Evolutionary conservation across 2,113 vertebrate species (phyloP), one percentile per base, ranked within the genome.

Genomic region (Austrofundulus limnaeus): DNA sequence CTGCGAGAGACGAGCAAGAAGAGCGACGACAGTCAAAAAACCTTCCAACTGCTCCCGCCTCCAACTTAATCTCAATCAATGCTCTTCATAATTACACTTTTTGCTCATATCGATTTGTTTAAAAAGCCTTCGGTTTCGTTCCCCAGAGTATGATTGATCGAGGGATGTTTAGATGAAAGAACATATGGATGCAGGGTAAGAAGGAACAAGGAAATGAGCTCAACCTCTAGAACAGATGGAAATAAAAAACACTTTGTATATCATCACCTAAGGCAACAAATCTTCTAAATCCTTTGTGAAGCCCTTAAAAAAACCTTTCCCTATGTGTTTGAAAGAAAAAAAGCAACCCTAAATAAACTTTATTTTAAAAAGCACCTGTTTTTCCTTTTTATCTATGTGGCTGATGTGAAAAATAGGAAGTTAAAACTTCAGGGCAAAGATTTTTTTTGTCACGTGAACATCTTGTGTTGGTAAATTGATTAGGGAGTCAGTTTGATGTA

Each of bases 1-100:
- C 96, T 97, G 90, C 5, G 64, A 23, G 60, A 57, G 75, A 50
- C 45, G 66, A 59, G 75, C 4, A 47, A 72, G 15, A 20, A 46
- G 11, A 77, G 70, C 42, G 79, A 81, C 76, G 79, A 81, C 69
- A 50, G 37, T 34, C 31, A 59, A 53, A 28, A 60, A 47, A 41
- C 14, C 21, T 37, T 54, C 10, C 68, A 75, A 56, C 38, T 21
- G 49, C 52, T 58, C 53, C 46, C 6, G 31, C 11, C 34, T 58
- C 21, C 75, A 88, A 80, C 69, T 78, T 80, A 1, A 77, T 79
- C 78, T 82, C 72, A 70, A 70, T 87, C 84, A 73, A 69, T 77
- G 70, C 31, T 47, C 64, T 64, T 77, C 52, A 82, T 79, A 76
- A 87, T 84, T 72, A 80, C 61, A 71, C 49, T 28, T 79, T 62